Evolutionary conservation across 2,113 vertebrate species (phyloP).

Genomic region (Lepisosteus osseus): DNA sequence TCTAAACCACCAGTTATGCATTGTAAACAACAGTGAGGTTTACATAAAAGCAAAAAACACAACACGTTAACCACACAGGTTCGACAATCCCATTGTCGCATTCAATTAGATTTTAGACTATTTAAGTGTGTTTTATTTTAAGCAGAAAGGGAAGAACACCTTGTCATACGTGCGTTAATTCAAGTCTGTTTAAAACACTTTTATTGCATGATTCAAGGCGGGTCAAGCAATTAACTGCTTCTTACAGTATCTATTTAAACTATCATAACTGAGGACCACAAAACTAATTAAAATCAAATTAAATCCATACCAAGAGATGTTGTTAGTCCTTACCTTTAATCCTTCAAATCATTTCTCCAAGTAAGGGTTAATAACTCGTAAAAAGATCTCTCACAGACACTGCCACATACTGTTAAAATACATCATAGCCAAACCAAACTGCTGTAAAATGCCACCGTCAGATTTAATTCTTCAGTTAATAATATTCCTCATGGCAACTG

Average conservation of each 20-base stretch:
- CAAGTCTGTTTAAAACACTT: neutral
- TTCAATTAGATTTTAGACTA: slow-evolving; percentile 12
- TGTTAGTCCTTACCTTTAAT: slow-evolving; percentile 21
- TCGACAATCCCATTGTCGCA: slow-evolving; percentile 9
- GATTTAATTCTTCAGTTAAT: slow-evolving; percentile 21
- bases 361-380: slow-evolving; percentile 18
- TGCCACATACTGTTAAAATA: slow-evolving; percentile 20
- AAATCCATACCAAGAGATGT: slow-evolving; percentile 8
- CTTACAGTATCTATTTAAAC: slow-evolving; percentile 8
- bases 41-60: slow-evolving; percentile 2
- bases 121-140: neutral
- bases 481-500: slow-evolving; percentile 23
- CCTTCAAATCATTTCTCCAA: slow-evolving; percentile 23
- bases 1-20: slow-evolving; percentile 2
- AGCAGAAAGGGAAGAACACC: neutral
- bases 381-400: slow-evolving; percentile 11
- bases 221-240: neutral
- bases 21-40: slow-evolving; percentile 8
- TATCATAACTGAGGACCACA: slow-evolving; percentile 6
- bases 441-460: slow-evolving; percentile 24
- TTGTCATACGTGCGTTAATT: neutral
- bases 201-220: no score
- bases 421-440: slow-evolving; percentile 21
- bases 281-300: slow-evolving; percentile 8
- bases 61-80: slow-evolving; percentile 6